Percentiles rank a stretch among this genome's conserved stretches.
phyloP scores from a whole-genome alignment of 2,888 invertebrate species.

The Drosophila trichaetosa region DNA sequence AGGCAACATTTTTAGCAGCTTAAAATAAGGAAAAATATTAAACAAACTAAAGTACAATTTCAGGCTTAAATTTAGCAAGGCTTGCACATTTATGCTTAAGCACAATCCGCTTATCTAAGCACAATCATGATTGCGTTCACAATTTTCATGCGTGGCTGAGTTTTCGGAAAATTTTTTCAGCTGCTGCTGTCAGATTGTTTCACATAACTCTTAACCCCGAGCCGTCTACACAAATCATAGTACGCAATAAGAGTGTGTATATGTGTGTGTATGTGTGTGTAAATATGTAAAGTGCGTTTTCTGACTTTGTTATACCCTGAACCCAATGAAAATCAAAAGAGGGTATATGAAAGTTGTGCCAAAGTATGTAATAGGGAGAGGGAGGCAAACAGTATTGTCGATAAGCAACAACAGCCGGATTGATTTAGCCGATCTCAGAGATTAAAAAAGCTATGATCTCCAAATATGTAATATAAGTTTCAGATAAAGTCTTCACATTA shows the following conservation, averaged over 20 bases:
- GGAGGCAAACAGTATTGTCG: background rate
- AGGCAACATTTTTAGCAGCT: background rate
- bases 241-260: slow-evolving; percentile 57
- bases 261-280: slow-evolving; percentile 15
- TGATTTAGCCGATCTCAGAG: background rate
- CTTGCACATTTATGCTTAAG: background rate
- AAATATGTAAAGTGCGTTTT: slow-evolving; percentile 66
- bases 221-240: slow-evolving; percentile 73
- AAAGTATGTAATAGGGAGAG: background rate
- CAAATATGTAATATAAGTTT: background rate
- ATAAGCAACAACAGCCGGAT: background rate
- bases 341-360: background rate
- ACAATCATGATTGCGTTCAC: slow-evolving; percentile 24
- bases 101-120: slow-evolving; percentile 10
- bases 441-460: background rate
- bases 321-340: background rate
- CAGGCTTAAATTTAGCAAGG: slow-evolving; percentile 9
- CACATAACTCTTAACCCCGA: slow-evolving; percentile 59
- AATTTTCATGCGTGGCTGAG: slow-evolving; percentile 67
- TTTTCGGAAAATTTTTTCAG: slow-evolving; percentile 29
- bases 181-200: slow-evolving; percentile 42
- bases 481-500: background rate
- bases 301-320: slow-evolving; percentile 16
- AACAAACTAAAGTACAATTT: slow-evolving; percentile 1
- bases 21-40: fast-evolving